Evolutionary conservation across 2,888 invertebrate species (phyloP), one percentile per base, ranked within the genome.

Genomic region (Cantharis lateralis): DNA sequence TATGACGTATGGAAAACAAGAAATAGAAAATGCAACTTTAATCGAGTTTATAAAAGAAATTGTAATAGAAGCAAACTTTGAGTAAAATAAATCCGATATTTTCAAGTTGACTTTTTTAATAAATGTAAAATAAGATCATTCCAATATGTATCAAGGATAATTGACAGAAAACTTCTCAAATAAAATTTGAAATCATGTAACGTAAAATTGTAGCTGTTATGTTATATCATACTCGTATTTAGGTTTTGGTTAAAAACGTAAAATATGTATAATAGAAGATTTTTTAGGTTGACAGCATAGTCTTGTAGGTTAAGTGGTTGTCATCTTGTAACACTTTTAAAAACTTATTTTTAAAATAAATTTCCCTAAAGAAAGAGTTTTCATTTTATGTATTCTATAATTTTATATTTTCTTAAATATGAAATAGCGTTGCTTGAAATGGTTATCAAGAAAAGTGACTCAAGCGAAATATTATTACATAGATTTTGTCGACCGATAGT

Each of bases 341-440:
- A 70, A 75, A 71, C 75, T 75, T 75, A 71, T 66, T 20, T 75
- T 75, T 75, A 75, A 69, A 75, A 75, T 75, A 75, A 75, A 64
- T 64, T 68, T 64, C 32, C n/a, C 28, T n/a, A 62, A 71, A 66
- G 62, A 75, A 66, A 70, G 72, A 76, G 72, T 76, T 74, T 74
- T 77, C 73, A 74, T 77, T 77, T 71, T 72, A 20, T 16, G 32
- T 20, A 24, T 68, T 28, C 73, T 66, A 77, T 78, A 78, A 78
- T 80, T 79, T 76, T 76, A 77, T 73, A 78, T 81, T 80, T 80
- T 75, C 75, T 73, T 72, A 80, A 80, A 81, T 79, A 76, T 77
- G 66, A 79, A 76, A 74, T 79, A 73, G 71, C 68, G 66, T 63
- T 72, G 63, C 72, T 69, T 62, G 71, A 77, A 76, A 75, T 79